Base-by-base conservation (phyloP, 2,888 invertebrate genomes). In the Taphrorychus bicolor region DNA sequence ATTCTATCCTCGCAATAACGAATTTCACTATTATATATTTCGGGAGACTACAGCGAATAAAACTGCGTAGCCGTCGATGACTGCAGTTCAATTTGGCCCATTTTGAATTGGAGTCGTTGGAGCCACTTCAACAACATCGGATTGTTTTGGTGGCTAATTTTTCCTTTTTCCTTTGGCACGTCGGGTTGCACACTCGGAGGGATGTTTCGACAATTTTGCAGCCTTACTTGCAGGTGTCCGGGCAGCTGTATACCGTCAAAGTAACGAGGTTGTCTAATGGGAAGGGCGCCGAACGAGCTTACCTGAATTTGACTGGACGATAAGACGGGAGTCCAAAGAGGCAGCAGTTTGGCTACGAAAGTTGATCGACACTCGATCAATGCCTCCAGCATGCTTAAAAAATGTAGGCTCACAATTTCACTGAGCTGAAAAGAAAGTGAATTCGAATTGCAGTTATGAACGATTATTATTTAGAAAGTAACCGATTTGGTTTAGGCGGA, bases 331-430 rank as follows among this genome's bases (percentile, higher is more conserved):
- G 93, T 94, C 98, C 98, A 99, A 76, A 98, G 87, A 0, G 99
- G 97, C 75, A 98, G 84, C 56, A 98, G 84, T 84, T 96, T 95
- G 75, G 92, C 92, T 2, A 98, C 87, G 24, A 97, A 90, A 0
- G 95, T 94, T 0, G 97, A 97, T 81, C 95, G 94, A 74, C 96
- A 96, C 81, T 98, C 98, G 76, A 97, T 87, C 2, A 99, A 84
- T 0, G 97, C 96, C 83, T 99, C 98, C 79, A 99, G 87, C 70
- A 98, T 86, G 79, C 94, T 95, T 70, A 99, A 84, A 82, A 99
- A 98, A 81, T 99, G 98, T 2, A 98, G 86, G 82, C 97, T 98
- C 7, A 99, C 97, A 86, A 97, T 98, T 85, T 99, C 98, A 1
- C 98, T 95, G 68, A 98, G 83, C 95, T 98, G 77, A 73, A 78